Conservation (phyloP, 2,797 vertebrate genomes). For the Halcyon chelicuti region DNA sequence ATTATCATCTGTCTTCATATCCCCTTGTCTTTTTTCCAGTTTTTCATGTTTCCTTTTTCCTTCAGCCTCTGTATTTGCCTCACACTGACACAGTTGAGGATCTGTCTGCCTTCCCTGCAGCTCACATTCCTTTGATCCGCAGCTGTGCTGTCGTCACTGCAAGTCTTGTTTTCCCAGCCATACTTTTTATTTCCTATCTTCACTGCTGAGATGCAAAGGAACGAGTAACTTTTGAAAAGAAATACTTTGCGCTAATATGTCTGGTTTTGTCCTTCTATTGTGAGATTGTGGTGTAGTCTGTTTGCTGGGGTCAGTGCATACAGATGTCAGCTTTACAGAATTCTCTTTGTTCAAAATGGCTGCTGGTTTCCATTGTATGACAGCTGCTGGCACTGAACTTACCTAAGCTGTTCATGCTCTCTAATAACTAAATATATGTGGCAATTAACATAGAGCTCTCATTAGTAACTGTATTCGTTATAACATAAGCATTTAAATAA, state of each 20-base stretch:
- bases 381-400: background rate
- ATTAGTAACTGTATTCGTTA: background rate
- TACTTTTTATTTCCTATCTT: background rate
- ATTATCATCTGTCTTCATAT: background rate
- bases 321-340: background rate
- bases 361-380: background rate
- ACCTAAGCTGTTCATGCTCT: background rate
- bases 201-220: background rate
- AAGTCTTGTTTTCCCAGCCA: background rate
- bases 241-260: background rate
- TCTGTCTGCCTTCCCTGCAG: background rate
- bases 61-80: background rate
- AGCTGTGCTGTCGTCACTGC: background rate
- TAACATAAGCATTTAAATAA: background rate
- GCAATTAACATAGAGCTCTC: background rate
- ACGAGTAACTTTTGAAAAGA: background rate
- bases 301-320: background rate
- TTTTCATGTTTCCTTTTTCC: background rate
- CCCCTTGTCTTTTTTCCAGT: background rate
- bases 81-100: background rate
- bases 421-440: background rate
- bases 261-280: background rate
- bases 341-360: background rate
- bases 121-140: background rate
- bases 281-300: background rate